Conservation (phyloP, 2,797 vertebrate species). For the Pterois miles region DNA sequence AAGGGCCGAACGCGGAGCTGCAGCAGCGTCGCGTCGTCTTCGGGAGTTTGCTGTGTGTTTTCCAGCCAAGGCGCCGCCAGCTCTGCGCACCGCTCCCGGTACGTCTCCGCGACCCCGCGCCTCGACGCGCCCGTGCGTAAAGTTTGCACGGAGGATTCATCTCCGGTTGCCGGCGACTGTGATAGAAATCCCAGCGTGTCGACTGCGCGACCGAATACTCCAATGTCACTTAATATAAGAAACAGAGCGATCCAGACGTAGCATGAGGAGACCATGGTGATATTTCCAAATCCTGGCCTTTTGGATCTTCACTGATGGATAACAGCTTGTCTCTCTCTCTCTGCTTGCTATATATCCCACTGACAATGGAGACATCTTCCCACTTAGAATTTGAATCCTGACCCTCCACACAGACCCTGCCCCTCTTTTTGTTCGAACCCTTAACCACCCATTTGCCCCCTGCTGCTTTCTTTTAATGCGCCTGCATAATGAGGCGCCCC, state of each 20-base stretch:
- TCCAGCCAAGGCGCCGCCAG: slow-evolving; percentile 78
- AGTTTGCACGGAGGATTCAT: neutral
- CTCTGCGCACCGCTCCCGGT: slow-evolving; percentile 73
- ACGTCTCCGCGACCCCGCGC: slow-evolving; percentile 35
- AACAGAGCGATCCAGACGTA: slow-evolving; percentile 52
- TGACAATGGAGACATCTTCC: slow-evolving; percentile 71
- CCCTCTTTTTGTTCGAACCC: slow-evolving; percentile 78
- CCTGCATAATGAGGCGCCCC: slow-evolving; percentile 85
- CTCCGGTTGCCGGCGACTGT: neutral
- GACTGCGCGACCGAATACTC: slow-evolving; percentile 61
- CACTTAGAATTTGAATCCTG: slow-evolving; percentile 79
- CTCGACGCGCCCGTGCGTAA: slow-evolving; percentile 43
- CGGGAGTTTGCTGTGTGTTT: slow-evolving; percentile 14
- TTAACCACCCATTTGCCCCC: slow-evolving; percentile 77
- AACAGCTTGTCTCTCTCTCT: slow-evolving; percentile 13
- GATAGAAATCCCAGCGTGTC: slow-evolving; percentile 20
- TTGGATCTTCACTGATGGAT: slow-evolving; percentile 10
- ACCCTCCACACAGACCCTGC: slow-evolving; percentile 67
- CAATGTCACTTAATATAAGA: slow-evolving; percentile 48
- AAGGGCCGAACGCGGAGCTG: slow-evolving; percentile 69
- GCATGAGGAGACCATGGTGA: slow-evolving; percentile 51
- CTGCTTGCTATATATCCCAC: slow-evolving; percentile 60
- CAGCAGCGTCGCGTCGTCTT: slow-evolving; percentile 50
- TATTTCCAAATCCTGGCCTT: neutral
- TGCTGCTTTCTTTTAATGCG: slow-evolving; percentile 73